Conservation (phyloP, 2,888 invertebrate genomes). For the Drosophila helvetica region DNA sequence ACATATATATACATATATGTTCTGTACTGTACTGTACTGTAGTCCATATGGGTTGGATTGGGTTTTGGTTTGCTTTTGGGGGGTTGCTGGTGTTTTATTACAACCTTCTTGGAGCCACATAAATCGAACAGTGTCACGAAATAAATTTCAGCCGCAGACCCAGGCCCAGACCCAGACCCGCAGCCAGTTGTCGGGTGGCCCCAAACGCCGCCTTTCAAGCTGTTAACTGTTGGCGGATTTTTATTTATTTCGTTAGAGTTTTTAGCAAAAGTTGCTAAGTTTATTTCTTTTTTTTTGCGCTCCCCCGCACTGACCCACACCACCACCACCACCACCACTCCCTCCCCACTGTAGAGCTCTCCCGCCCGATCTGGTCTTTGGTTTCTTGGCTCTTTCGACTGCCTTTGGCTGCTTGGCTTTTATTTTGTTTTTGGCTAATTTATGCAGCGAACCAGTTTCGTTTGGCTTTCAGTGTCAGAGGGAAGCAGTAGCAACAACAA, state of each 20-base stretch:
- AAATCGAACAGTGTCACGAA: conserved; percentile 78
- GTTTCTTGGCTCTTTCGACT: conserved; percentile 49
- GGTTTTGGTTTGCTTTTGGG: conserved; percentile 2
- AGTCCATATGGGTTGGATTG: conserved; percentile 6
- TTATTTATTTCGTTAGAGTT: conserved; percentile 72
- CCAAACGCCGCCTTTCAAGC: conserved; percentile 39
- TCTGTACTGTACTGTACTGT: conserved; percentile 1
- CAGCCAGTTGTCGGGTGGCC: conserved; percentile 25
- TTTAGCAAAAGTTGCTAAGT: conserved; percentile 68
- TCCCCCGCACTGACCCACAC: conserved; percentile 50
- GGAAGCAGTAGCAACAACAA: conserved; percentile 13
- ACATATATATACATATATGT: too few species aligned
- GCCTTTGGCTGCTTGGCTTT: conserved; percentile 41
- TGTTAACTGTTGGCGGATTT: conserved; percentile 64
- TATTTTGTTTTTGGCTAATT: conserved; percentile 77
- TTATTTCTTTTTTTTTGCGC: conserved; percentile 46
- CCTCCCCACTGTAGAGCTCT: background rate
- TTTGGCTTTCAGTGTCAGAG: conserved; percentile 59
- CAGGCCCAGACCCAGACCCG: conserved; percentile 29
- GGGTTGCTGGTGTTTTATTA: conserved; percentile 56
- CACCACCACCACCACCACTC: conserved; percentile 44
- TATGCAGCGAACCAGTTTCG: conserved; percentile 82
- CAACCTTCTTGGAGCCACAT: conserved; percentile 66
- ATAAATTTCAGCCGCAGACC: conserved; percentile 64
- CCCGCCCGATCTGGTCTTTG: conserved; percentile 7